Conservation (phyloP, 92 coral and sea anemone species). For the Heteractis magnifica region DNA sequence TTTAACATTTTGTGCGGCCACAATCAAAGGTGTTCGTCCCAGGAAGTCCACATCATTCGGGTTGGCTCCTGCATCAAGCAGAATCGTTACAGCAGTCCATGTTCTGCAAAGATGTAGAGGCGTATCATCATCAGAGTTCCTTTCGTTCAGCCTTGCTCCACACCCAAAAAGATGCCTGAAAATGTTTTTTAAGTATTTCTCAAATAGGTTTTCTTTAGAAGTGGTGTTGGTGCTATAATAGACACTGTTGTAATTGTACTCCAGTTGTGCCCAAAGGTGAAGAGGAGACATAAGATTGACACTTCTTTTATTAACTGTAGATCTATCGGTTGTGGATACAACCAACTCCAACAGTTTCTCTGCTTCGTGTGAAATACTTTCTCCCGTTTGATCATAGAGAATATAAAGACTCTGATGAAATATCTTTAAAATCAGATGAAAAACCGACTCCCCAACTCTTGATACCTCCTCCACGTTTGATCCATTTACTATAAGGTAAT, state of each 20-base stretch:
- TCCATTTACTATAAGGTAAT: not conserved
- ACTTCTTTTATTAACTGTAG: not conserved
- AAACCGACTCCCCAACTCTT: not conserved
- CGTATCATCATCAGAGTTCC: not conserved
- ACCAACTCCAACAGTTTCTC: not conserved
- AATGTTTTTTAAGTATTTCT: not conserved
- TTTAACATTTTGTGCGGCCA: too few species aligned
- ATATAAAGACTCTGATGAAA: not conserved
- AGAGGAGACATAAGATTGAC: not conserved
- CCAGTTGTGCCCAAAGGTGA: slow-evolving; percentile 4
- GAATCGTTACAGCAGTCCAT: not conserved
- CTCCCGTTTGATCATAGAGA: not conserved
- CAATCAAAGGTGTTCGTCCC: too few species aligned
- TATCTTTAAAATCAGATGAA: not conserved
- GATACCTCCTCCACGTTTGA: not conserved
- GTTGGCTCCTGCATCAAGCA: not conserved
- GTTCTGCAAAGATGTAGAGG: not conserved
- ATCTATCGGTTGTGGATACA: not conserved
- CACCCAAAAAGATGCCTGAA: not conserved
- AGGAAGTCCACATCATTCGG: not conserved
- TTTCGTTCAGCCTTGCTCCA: not conserved
- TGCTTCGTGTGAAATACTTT: not conserved
- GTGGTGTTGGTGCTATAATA: too few species aligned
- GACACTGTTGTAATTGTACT: not conserved
- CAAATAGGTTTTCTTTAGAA: too few species aligned